Evolutionary conservation across 2,113 vertebrate genomes (phyloP).

Genomic region (Galemys pyrenaicus): DNA sequence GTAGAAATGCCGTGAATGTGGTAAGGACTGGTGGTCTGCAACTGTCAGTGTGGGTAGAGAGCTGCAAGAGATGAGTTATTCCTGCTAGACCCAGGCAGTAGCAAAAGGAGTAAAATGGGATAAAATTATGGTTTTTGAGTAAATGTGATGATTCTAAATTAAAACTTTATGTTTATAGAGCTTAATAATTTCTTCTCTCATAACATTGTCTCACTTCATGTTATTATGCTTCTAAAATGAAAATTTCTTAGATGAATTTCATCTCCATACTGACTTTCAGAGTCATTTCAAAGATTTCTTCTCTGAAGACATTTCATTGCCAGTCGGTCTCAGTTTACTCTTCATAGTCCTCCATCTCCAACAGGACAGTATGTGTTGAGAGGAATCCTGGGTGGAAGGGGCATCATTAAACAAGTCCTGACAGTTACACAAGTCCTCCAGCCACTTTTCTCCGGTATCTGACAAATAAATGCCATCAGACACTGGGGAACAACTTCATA

Average conservation of each 20-base stretch:
- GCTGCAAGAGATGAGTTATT: background rate
- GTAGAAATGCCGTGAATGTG: background rate
- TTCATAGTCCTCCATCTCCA: background rate
- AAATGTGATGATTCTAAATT: background rate
- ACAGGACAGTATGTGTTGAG: background rate
- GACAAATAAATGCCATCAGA: background rate
- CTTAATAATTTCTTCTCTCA: background rate
- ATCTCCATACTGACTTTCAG: background rate
- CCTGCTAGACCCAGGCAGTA: background rate
- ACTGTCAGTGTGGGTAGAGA: background rate
- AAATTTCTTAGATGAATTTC: constrained; percentile 41
- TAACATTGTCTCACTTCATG: background rate
- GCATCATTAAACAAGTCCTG: background rate
- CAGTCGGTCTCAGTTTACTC: background rate
- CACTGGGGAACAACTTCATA: background rate
- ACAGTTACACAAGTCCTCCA: background rate
- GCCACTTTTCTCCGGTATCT: background rate
- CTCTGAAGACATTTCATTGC: constrained; percentile 30
- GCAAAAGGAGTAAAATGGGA: background rate
- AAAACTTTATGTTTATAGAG: background rate
- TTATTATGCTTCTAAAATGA: constrained; percentile 39
- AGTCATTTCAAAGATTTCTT: constrained; percentile 25
- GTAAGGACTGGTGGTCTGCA: background rate
- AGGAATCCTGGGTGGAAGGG: background rate
- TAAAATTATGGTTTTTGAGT: background rate